Evolutionary conservation across 1,140 invertebrate genomes (phyloP), one percentile per base, ranked within the genome.

Genomic region (Archivesica marissinica): DNA sequence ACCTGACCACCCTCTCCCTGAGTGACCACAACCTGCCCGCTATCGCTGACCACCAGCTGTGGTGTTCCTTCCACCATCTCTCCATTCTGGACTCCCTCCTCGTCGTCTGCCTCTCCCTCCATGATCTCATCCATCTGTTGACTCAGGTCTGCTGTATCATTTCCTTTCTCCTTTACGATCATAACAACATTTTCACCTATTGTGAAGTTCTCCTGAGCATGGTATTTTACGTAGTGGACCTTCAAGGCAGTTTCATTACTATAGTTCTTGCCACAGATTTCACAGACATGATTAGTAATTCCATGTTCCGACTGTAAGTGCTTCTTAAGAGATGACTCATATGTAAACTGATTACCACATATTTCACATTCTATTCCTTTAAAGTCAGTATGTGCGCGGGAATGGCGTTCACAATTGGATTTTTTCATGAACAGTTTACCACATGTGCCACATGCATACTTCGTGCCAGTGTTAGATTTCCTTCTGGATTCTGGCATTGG

Each of bases 391-490:
- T 83, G 80, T 41, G 80, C 80, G 20, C 80, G 30, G 7, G 80
- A 83, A 83, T 83, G 80, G 9, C 80, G 47, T 75, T 83, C 80
- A 75, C 80, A 83, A n/a, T 83, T 83, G 2, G 80, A 83, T 44
- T 83, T 83, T 47, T 83, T 83, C 80, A 83, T 74, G 33, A 83
- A 83, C 50, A 83, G 50, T 64, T 83, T 83, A 35, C 80, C 80
- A 75, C 80, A 83, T 33, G 68, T 83, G 13, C 80, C 80, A 83
- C 80, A 83, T n/a, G 80, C 80, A 83, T 83, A 83, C 38, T 83
- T 83, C 20, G 80, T 83, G 9, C 80, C 80, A 25, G 44, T 61
- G 17, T 61, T 83, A 17, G 80, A 75, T 59, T 83, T 83, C 9
- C 11, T 38, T 38, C 35, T 79, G 1, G 78, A n/a, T 23, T 23